phyloP scores from a whole-genome alignment of 2,888 invertebrate species.

The Muschampia plurimacula region DNA sequence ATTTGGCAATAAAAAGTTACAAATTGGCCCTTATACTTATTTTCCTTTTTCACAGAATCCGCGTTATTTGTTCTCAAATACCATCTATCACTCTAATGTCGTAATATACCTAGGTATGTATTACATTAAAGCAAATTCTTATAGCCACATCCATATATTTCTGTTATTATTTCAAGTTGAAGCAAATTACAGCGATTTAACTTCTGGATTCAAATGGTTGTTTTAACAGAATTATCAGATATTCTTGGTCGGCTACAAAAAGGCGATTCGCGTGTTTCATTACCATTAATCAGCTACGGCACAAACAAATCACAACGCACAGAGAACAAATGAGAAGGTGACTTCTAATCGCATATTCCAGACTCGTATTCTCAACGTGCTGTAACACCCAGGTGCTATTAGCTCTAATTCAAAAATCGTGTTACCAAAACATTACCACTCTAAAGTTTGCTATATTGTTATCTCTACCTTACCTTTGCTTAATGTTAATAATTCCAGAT shows the following conservation, averaged over 20 bases:
- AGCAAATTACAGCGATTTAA: slow-evolving; percentile 34
- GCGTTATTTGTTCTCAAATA: not conserved
- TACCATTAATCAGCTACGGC: slow-evolving; percentile 20
- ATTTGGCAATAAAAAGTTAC: too few species aligned
- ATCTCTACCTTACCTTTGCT: not conserved
- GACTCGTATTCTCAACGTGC: slow-evolving; percentile 22
- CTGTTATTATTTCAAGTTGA: not conserved
- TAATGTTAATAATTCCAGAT: too few species aligned
- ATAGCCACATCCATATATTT: slow-evolving; percentile 8
- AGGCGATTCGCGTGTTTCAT: slow-evolving; percentile 30
- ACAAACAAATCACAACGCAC: slow-evolving; percentile 9
- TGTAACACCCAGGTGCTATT: slow-evolving; percentile 17
- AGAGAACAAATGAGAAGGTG: slow-evolving; percentile 30
- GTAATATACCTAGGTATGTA: too few species aligned
- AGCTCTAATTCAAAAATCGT: slow-evolving; percentile 24
- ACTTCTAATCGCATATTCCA: slow-evolving; percentile 27
- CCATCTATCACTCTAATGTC: not conserved
- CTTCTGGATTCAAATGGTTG: slow-evolving; percentile 19
- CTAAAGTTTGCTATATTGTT: not conserved
- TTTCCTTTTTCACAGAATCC: too few species aligned
- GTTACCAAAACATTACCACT: slow-evolving; percentile 14
- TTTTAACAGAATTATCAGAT: slow-evolving; percentile 34
- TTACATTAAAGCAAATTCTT: not conserved
- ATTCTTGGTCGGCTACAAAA: slow-evolving; percentile 26
- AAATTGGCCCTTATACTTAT: too few species aligned